Percentiles rank a stretch among this genome's conserved stretches.
Evolutionary conservation across 1,140 invertebrate genomes (phyloP).

Genomic region (Oncopeltus fasciatus): DNA sequence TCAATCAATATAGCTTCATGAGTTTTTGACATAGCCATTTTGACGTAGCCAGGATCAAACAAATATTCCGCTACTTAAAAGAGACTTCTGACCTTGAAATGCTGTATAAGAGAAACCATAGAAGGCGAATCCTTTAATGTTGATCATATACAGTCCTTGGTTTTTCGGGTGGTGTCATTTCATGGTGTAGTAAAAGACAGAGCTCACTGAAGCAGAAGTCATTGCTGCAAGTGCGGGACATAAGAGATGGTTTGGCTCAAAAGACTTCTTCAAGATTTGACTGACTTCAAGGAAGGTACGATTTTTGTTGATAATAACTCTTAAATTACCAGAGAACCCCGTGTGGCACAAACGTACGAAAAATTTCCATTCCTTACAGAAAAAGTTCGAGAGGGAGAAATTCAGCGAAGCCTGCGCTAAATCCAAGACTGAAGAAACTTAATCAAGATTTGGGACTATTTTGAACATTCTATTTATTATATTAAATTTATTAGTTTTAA

Average conservation of each 20-base stretch:
- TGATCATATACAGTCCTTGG: not conserved
- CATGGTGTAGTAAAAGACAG: not conserved
- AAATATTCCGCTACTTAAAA: not conserved
- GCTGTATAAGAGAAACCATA: too few species aligned
- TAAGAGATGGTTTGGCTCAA: too few species aligned
- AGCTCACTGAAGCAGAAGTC: not conserved
- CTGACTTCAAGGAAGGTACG: not conserved
- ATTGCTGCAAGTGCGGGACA: not conserved
- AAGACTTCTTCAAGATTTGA: not conserved
- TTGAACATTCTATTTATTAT: too few species aligned
- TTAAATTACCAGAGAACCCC: too few species aligned
- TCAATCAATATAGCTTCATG: not conserved
- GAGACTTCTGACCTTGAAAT: not conserved
- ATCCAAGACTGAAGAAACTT: too few species aligned
- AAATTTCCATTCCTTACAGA: not conserved
- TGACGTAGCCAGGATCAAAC: not conserved
- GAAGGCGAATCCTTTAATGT: not conserved
- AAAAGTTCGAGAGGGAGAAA: too few species aligned
- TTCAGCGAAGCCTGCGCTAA: too few species aligned
- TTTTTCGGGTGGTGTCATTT: not conserved
- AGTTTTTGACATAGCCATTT: not conserved
- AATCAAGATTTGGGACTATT: too few species aligned
- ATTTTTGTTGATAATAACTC: too few species aligned
- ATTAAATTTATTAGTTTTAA: too few species aligned
- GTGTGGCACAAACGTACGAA: not conserved